Conservation (phyloP, 2,888 invertebrate genomes). For the Napeogenes inachia region DNA sequence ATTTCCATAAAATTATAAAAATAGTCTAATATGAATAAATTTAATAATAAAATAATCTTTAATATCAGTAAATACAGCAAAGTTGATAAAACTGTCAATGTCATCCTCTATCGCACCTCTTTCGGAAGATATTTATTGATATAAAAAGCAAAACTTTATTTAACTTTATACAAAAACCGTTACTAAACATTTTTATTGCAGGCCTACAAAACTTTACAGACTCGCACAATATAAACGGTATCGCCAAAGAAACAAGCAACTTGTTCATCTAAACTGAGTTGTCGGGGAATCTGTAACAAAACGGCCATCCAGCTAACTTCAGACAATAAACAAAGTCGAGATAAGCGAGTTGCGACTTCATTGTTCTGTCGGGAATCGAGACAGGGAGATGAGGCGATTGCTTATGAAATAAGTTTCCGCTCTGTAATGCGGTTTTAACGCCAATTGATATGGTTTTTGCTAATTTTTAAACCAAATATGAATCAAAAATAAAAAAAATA, state of each 20-base stretch:
- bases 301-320: constrained; percentile 63
- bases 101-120: too few relatives aligned
- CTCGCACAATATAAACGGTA: constrained; percentile 39
- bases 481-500: too few relatives aligned
- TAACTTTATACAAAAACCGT: too few relatives aligned
- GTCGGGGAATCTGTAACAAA: constrained; percentile 64
- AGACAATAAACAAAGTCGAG: constrained; percentile 70
- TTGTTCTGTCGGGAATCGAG: constrained; percentile 49
- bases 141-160: too few relatives aligned
- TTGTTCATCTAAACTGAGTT: constrained; percentile 64
- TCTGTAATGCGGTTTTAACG: constrained; percentile 25
- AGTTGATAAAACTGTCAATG: too few relatives aligned
- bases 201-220: too few relatives aligned
- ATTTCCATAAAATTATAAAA: too few relatives aligned
- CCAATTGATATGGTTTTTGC: constrained; percentile 8
- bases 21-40: too few relatives aligned
- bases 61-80: too few relatives aligned
- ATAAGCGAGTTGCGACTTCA: constrained; percentile 56
- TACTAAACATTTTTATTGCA: too few relatives aligned
- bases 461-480: not conserved
- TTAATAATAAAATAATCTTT: too few relatives aligned
- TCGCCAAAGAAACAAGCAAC: constrained; percentile 49
- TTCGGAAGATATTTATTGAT: too few relatives aligned
- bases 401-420: constrained; percentile 49
- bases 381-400: constrained; percentile 43